Conservation (phyloP, 23 tunicate genomes). For the Botrylloides violaceus region DNA sequence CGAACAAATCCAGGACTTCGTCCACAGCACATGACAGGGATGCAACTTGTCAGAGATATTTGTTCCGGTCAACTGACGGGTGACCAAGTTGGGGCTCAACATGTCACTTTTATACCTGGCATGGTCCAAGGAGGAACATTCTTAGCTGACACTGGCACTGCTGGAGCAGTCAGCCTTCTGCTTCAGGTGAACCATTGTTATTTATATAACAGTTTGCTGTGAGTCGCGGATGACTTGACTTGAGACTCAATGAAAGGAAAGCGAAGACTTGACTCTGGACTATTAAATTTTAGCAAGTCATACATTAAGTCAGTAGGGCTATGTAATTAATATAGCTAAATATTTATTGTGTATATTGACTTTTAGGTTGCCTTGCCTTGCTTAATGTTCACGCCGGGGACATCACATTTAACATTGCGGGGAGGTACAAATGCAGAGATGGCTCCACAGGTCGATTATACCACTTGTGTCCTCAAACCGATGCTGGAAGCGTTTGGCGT, state of each 20-base stretch:
- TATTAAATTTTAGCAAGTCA: too few species aligned
- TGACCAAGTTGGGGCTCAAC: constrained; percentile 73
- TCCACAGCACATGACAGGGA: constrained; percentile 85
- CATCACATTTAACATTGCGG: constrained; percentile 55
- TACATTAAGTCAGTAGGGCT: background rate
- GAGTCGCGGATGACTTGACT: too few species aligned
- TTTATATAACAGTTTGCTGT: background rate
- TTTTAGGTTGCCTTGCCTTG: constrained; percentile 59
- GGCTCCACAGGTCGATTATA: constrained; percentile 86
- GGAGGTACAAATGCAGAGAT: constrained; percentile 90
- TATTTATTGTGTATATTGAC: background rate
- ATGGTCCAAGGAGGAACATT: constrained; percentile 72
- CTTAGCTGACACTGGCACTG: constrained; percentile 80
- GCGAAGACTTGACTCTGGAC: too few species aligned
- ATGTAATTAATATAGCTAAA: background rate
- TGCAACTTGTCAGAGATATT: constrained; percentile 60
- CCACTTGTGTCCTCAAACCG: constrained; percentile 56
- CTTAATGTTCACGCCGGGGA: constrained; percentile 59
- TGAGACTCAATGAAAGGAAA: too few species aligned
- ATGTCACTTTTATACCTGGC: constrained; percentile 55
- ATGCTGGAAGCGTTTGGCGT: constrained; percentile 66
- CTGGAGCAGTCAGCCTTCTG: constrained; percentile 80
- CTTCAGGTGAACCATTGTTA: constrained; percentile 27
- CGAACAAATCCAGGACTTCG: constrained; percentile 67
- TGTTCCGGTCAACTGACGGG: constrained; percentile 71